Base-by-base conservation (phyloP, 2,888 invertebrate species). In the Electrophaes corylata region DNA sequence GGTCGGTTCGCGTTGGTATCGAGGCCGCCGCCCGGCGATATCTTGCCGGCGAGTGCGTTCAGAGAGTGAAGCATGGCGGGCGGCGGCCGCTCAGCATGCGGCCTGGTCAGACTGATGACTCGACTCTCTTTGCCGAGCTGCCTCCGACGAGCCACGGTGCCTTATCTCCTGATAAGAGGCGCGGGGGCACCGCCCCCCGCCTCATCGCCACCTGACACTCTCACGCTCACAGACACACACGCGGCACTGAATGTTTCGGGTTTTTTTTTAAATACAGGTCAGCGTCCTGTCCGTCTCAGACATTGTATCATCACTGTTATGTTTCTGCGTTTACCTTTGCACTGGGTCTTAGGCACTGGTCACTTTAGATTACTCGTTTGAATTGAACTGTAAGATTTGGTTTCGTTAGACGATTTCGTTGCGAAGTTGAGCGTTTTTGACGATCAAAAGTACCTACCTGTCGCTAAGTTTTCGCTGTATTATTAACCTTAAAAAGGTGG, bases 41-140 rank as follows among this genome's bases (percentile, higher is more conserved):
- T 95, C 92, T 97, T 97, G 84, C 96, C 96, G 92, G 97, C 97
- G 92, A 97, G 93, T 86, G 95, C 95, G 93, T 96, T 96, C 90
- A 97, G 92, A 75, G 96, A 96, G 90, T 96, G 95, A 89, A 97
- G 94, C 97, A 97, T 97, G 71, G 85, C 91, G 94, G 96, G 96
- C 96, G 90, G 91, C 92, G 90, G 91, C 92, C 90, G 89, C 82
- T 83, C 79, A 67, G 79, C 79, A 66, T 84, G 85, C 85, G 81
- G 83, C 88, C 88, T 86, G 84, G 91, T 89, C 90, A 92, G 88
- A 85, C 78, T 88, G 89, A 83, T 82, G 79, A 73, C 76, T 79
- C 81, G 79, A 78, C 80, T 78, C 74, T 82, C 84, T 83, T 80
- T 85, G 87, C 75, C 80, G 79, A 81, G 75, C 75, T 76, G 78